Base-by-base conservation (phyloP, 1,140 invertebrate genomes). In the Oryctes rhinoceros region DNA sequence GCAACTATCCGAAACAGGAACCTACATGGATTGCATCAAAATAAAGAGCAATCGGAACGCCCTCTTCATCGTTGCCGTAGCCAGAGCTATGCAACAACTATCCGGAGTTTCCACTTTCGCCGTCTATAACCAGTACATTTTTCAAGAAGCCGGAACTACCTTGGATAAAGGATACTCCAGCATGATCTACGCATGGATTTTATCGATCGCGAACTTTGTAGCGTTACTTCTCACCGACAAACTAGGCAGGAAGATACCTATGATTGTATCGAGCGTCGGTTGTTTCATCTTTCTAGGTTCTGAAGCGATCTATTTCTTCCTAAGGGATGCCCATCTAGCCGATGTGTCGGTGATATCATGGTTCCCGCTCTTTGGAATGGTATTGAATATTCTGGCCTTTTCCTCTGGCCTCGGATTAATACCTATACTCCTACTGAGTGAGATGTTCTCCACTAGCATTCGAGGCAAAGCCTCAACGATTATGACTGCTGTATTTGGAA, bases 141-240 rank as follows among this genome's bases (percentile, higher is more conserved):
- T 81, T 20, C 20, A 78, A 13, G 37, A 78, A 76, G 80, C 76
- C 15, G 77, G 71, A 15, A 13, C 92, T 13, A 91, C 93, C 81
- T 91, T 94, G 79, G 89, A 92, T 67, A 89, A 90, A 49, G 91
- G 92, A 30, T 88, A 90, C 11, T 91, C 90, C 71, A 91, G 91
- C 13, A 78, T 81, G 15, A 90, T 89, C 53, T 78, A 78, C 24
- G 20, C 47, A 13, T 47, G 15, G 9, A 59, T 49, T n/a, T 39
- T 78, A 48, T 37, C 49, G 30, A 30, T 78, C 0, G 10, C 35
- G 2, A 59, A 49, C 18, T 49, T 59, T 37, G 11, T 78, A 10
- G 77, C 39, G 5, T 53, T 48, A 59, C 20, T 78, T 20, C 35
- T 24, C n/a, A 53, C 30, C n/a, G 77, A 78, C 30, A 78, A 78